phyloP scores from a whole-genome alignment of 2,113 vertebrate species.

The Okapia johnstoni region DNA sequence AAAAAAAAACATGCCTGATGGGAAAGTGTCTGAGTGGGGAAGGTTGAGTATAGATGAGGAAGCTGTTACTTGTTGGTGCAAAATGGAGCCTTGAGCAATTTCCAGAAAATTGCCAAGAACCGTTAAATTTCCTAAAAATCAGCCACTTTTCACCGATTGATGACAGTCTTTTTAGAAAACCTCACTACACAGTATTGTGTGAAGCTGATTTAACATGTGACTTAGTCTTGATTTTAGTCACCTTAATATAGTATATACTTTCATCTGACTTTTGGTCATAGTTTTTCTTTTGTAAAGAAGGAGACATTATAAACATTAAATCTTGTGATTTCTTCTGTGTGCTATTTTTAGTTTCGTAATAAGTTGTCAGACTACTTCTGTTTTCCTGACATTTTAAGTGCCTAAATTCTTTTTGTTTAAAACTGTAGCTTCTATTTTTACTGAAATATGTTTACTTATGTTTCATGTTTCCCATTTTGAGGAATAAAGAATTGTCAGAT shows the following conservation, averaged over 20 bases:
- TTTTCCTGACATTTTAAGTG: not conserved
- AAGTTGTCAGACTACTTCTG: not conserved
- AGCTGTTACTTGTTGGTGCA: not conserved
- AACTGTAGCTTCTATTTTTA: not conserved
- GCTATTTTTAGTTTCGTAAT: constrained; percentile 30
- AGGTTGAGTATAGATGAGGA: not conserved
- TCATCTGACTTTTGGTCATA: not conserved
- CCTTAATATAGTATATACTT: not conserved
- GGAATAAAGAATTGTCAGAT: not conserved
- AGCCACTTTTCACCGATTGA: not conserved
- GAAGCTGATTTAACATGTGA: not conserved
- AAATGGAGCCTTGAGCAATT: not conserved
- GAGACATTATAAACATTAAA: not conserved
- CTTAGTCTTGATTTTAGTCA: not conserved
- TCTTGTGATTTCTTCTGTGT: not conserved
- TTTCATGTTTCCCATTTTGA: not conserved
- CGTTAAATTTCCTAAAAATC: constrained; percentile 11
- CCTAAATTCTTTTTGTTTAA: not conserved
- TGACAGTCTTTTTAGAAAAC: not conserved
- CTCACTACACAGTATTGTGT: not conserved
- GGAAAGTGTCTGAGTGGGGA: not conserved
- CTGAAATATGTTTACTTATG: not conserved
- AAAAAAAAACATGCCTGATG: not conserved
- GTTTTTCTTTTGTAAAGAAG: not conserved
- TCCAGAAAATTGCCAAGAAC: not conserved